Evolutionary conservation across 2,113 vertebrate genomes (phyloP).

Genomic region (Bolborhynchus lineola): DNA sequence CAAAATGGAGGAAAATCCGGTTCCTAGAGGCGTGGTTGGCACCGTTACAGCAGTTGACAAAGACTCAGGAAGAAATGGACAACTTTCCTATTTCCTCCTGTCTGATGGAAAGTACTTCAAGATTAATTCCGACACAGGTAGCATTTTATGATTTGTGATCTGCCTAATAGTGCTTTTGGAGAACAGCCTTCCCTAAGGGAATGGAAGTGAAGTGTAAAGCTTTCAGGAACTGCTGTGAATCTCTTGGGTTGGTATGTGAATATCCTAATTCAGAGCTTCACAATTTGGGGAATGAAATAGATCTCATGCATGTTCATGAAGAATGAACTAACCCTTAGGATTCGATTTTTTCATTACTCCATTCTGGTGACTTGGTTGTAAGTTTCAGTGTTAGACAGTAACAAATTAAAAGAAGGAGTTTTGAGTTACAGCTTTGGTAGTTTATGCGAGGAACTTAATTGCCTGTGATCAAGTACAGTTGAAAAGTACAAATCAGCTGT

Average conservation of each 20-base stretch:
- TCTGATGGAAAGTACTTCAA: constrained; percentile 90
- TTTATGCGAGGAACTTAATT: not conserved
- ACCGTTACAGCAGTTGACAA: constrained; percentile 80
- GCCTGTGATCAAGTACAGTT: not conserved
- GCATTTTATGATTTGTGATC: constrained; percentile 17
- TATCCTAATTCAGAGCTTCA: not conserved
- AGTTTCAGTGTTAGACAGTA: not conserved
- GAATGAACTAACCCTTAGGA: not conserved
- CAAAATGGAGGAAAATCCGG: constrained; percentile 79
- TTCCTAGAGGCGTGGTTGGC: constrained; percentile 83
- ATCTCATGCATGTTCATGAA: not conserved
- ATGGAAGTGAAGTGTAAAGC: not conserved
- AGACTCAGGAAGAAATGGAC: constrained; percentile 86
- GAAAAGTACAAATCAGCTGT: not conserved
- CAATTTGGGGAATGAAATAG: not conserved
- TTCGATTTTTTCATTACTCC: not conserved
- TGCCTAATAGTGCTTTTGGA: constrained; percentile 7
- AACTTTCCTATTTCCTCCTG: constrained; percentile 88
- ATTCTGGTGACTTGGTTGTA: not conserved
- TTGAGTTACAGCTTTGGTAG: not conserved
- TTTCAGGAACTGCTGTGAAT: not conserved
- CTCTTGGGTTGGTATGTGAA: not conserved
- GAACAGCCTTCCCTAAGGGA: not conserved
- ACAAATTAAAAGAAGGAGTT: not conserved
- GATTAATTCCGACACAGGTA: constrained; percentile 93